These are phyloP conservation scores for Craterocephalus amniculus DNA, from an alignment of 2,797 vertebrate species.

Conservation along the genomic window DNA sequence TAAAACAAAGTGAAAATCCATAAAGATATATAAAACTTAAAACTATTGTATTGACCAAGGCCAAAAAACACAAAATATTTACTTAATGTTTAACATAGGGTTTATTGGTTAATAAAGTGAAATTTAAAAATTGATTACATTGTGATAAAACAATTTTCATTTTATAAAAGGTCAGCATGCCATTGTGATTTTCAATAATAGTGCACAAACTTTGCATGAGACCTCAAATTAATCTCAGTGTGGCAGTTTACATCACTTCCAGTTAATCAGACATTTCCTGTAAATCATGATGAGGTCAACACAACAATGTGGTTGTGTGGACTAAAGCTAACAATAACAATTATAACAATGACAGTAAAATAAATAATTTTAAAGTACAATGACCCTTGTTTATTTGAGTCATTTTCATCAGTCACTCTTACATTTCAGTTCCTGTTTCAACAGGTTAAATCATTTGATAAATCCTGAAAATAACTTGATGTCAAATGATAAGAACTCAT, in stretches of 20 bases:
- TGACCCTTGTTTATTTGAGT: neutral
- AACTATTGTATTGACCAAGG: neutral
- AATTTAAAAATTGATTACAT: neutral
- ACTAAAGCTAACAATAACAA: neutral
- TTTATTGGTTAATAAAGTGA: neutral
- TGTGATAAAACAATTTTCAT: neutral
- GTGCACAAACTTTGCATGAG: neutral
- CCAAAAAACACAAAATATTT: neutral
- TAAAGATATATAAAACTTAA: neutral
- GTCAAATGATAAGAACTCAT: neutral
- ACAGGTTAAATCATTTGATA: neutral
- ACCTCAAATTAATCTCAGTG: neutral
- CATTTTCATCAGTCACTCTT: neutral
- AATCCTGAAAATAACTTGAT: neutral
- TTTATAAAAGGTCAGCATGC: neutral
- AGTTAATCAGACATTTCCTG: neutral
- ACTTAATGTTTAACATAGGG: neutral
- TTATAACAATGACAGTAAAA: neutral
- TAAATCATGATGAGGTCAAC: neutral
- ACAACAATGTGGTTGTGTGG: neutral
- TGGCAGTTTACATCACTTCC: too few species aligned
- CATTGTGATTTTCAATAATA: neutral
- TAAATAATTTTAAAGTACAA: neutral
- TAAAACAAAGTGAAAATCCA: neutral
- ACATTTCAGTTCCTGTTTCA: constrained; percentile 6